Conservation (phyloP, 2,888 invertebrate species). For the Acleris literana region DNA sequence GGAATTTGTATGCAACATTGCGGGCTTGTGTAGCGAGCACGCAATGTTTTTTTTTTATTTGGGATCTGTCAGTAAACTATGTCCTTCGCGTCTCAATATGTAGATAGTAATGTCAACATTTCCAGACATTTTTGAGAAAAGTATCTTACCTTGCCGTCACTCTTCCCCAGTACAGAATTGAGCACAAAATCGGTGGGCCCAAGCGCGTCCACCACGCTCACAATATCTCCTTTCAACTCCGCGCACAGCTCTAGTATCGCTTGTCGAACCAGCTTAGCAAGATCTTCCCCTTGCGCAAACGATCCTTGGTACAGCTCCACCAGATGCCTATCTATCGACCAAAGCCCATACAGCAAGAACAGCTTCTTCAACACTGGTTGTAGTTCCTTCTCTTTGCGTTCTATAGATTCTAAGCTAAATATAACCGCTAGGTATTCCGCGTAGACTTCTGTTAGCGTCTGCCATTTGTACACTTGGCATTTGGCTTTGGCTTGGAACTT, state of each 20-base stretch:
- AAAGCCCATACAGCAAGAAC: constrained; percentile 68
- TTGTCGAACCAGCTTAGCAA: constrained; percentile 85
- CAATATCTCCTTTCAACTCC: constrained; percentile 88
- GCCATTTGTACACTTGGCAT: constrained; percentile 91
- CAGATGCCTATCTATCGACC: constrained; percentile 87
- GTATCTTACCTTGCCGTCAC: constrained; percentile 90
- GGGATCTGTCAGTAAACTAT: too few relatives aligned
- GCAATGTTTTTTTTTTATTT: too few relatives aligned
- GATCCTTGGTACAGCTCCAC: constrained; percentile 89
- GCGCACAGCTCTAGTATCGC: constrained; percentile 87
- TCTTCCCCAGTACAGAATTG: constrained; percentile 92
- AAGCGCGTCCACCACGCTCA: constrained; percentile 91
- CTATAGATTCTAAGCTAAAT: constrained; percentile 77
- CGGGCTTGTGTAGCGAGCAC: too few relatives aligned
- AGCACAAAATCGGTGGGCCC: constrained; percentile 95
- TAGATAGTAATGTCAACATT: too few relatives aligned
- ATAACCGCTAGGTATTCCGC: constrained; percentile 87
- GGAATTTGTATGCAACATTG: too few relatives aligned
- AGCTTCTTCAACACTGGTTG: constrained; percentile 78
- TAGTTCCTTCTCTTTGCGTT: constrained; percentile 62
- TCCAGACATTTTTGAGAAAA: too few relatives aligned
- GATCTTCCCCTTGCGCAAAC: constrained; percentile 76
- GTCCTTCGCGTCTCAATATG: too few relatives aligned
- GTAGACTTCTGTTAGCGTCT: constrained; percentile 89
- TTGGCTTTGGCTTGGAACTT: constrained; percentile 91